Base-by-base conservation (phyloP, 2,888 invertebrate species). In the Amblyjoppa proteus region DNA sequence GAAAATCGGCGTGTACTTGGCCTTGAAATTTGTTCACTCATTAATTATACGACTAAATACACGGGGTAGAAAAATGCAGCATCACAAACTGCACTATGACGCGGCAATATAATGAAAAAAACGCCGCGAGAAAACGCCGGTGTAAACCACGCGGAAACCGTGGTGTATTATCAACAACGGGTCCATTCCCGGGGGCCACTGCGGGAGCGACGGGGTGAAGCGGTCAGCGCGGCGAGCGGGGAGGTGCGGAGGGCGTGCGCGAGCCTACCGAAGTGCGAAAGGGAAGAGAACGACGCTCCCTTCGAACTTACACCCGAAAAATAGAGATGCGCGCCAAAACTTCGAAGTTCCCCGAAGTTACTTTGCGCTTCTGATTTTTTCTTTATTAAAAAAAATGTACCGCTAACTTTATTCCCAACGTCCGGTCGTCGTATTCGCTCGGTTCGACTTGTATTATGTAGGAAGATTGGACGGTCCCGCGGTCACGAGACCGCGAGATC, bases 381-480 rank as follows among this genome's bases (percentile, higher is more conserved):
- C 41, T 78, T 49, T 11, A 25, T 58, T 13, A 11, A 58, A 9
- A 31, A 49, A 28, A 68, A 68, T 66, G 75, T 78, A 61, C 61
- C 9, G 64, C 41, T 56, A 41, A 34, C 61, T 69, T n/a, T 28
- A 13, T 81, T 34, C 16, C 38, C 25, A 20, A 13, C 31, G 16
- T 61, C 4, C 16, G 25, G 3, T 68, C 6, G 49, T 31, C 41
- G 16, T 34, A 38, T 38, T 73, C 13, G 11, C 16, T 3, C 53
- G 25, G 20, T 41, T 77, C 53, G 38, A 41, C 38, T 49, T 68
- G 53, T 28, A n/a, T 69, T 77, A 45, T n/a, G 25, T 28, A 49
- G n/a, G 28, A 38, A 56, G 41, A 69, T 78, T 78, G 28, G 77
- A 68, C 58, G 11, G 64, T 34, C 49, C 20, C 66, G 53, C 64